Base-by-base conservation (phyloP, 2,797 vertebrate genomes). In the Hybognathus amarus region DNA sequence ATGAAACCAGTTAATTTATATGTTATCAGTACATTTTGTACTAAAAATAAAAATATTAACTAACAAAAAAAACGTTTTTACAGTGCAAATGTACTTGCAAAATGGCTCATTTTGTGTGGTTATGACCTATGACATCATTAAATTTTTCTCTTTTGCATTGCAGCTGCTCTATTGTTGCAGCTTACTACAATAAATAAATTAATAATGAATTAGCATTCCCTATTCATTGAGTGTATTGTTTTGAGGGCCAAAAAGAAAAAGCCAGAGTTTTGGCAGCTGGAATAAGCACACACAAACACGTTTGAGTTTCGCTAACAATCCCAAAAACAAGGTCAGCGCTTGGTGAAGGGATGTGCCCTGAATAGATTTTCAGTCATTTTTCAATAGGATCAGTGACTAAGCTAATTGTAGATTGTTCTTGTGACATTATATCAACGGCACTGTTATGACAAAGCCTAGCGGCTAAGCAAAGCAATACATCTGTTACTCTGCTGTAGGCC, bases 401-500 rank as follows among this genome's bases (percentile, higher is more conserved):
- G 74, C 38, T 78, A 73, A 83, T 24, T 42, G 66, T 52, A 24
- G 38, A 76, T 73, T 74, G 83, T 84, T 84, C 56, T 67, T 17
- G 6, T 76, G 47, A 80, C 17, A 76, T 79, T 66, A 77, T 84
- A 68, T 78, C 15, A 27, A 27, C 24, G 12, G 75, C 3, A 36
- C 54, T 64, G 66, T 66, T 81, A 56, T 67, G 73, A 83, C 22
- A 36, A 79, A 76, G 71, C 71, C 75, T 79, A 30, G 45, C 3
- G 50, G 63, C 59, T 74, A 64, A 77, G 47, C 38, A 82, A 67
- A 76, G 81, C 52, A 85, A 67, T 75, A 74, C 80, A 83, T 85
- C 80, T 69, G 67, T 40, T 50, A 66, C 17, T 73, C 67, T 68
- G 20, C 67, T 80, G 40, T 56, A 63, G 68, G 54, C 75, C 73